Evolutionary conservation across 1,140 invertebrate species (phyloP), one percentile per base, ranked within the genome.

Genomic region (Drosophila orosa): DNA sequence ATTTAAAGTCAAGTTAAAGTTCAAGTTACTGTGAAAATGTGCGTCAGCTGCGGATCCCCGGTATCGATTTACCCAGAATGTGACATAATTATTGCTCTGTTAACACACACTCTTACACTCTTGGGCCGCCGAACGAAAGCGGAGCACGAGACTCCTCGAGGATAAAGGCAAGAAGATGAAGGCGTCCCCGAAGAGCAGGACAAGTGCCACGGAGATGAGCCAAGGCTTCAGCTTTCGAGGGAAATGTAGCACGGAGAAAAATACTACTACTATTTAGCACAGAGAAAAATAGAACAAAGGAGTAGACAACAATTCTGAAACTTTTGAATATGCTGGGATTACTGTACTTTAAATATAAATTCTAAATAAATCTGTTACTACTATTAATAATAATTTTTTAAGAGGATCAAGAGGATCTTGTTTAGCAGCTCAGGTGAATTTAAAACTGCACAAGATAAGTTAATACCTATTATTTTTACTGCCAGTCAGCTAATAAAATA

Each of bases 1-100:
- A 80, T 89, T 87, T 87, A 89, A 87, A 89, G 84, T 84, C 80
- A 69, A 89, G 80, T 89, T 87, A 87, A 87, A 87, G 84, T 87
- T 87, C 84, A 89, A 87, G 86, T 83, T 84, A 77, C 83, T 72
- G 68, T 71, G 74, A 60, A 74, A 87, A 79, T 74, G 63, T 69
- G 63, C 74, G 72, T 62, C 79, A 87, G 72, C 79, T 87, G 76
- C 60, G 45, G 48, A 61, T 19, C 55, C 42, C 45, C 42, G 44
- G 50, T 75, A 77, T 80, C 75, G 74, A 83, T 87, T 83, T 83
- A 80, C 52, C 69, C 72, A 52, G 79, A 73, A 84, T 72, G 61
- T 83, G 84, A 87, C 84, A 87, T 89, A 87, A 87, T 87, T 87
- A 87, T 87, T 83, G 78, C 80, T 65, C 67, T 75, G 66, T 85